phyloP scores from a whole-genome alignment of 2,113 vertebrate species.

The Halcyon senegalensis region DNA sequence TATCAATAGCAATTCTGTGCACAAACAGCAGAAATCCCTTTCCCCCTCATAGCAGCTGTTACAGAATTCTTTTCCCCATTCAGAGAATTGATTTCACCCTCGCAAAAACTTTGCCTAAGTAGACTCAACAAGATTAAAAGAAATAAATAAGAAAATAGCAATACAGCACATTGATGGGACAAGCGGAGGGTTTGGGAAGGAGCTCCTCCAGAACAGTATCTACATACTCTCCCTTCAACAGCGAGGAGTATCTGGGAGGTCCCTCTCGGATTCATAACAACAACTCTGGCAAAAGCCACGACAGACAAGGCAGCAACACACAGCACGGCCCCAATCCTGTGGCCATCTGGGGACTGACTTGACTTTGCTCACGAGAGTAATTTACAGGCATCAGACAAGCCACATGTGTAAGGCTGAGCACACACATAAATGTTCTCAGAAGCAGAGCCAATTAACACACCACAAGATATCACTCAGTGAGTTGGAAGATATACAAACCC shows the following conservation, averaged over 20 bases:
- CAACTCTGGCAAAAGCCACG: background rate
- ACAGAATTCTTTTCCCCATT: background rate
- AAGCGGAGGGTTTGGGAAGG: background rate
- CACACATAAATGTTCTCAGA: constrained; percentile 39
- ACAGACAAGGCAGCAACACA: background rate
- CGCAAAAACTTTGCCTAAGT: background rate
- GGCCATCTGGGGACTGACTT: constrained; percentile 20
- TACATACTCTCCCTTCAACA: background rate
- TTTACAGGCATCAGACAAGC: constrained; percentile 54
- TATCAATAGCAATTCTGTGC: background rate
- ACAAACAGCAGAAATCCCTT: background rate
- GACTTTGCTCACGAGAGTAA: background rate
- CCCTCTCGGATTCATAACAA: background rate
- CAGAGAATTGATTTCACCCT: background rate
- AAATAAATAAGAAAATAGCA: background rate
- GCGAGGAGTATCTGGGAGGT: background rate
- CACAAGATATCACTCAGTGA: constrained; percentile 25
- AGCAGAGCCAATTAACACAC: constrained; percentile 56
- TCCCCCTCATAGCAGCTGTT: background rate
- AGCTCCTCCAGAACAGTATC: background rate
- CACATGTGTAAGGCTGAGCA: constrained; percentile 49
- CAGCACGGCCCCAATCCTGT: background rate
- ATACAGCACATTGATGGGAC: background rate
- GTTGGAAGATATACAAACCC: constrained; percentile 27
- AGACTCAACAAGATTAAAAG: background rate